Evolutionary conservation across 1,140 invertebrate genomes (phyloP), one percentile per base, ranked within the genome.

Genomic region (Lineus longissimus): DNA sequence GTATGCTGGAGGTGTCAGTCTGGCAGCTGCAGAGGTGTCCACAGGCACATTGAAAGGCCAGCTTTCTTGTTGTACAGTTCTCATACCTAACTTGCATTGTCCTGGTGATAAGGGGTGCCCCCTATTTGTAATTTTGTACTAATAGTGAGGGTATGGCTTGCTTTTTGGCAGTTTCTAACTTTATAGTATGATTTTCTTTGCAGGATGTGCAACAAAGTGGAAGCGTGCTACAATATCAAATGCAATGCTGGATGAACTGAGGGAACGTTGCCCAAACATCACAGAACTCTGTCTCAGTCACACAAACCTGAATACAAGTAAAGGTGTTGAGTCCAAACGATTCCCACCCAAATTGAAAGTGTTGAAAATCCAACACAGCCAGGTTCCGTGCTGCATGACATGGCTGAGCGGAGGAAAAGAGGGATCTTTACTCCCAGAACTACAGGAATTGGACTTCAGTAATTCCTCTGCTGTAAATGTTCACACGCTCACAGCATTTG

Each of bases 191-290:
- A n/a, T 33, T 2, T 30, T 30, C 30, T 27, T 19, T 43, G 45
- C 33, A 58, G 11, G n/a, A 29, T 15, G 25, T 27, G 29, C 47
- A 13, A 66, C 59, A 31, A 58, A 58, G 36, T 55, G 67, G 31
- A 69, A 70, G 40, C 60, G 63, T 22, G 60, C 68, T 27, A 51
- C 47, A 51, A 19, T 73, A 15, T 69, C 70, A 13, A 58, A 69
- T 62, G 63, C 68, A n/a, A 72, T 72, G 70, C 45, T 73, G n/a
- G 25, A 55, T 23, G 70, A 73, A 27, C 51, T 73, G 25, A 27
- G 57, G 25, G 67, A 69, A 23, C 62, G 70, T 45, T 73, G 72
- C 63, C 72, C 72, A 31, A 66, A 65, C 17, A 59, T 73, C 23
- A 43, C 33, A 29, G 61, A 65, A 30, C 55, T 73, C 22, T 58